These are phyloP conservation scores for Tromatobia lineatoria DNA, from an alignment of 2,888 invertebrate species.

Conservation along the genomic window DNA sequence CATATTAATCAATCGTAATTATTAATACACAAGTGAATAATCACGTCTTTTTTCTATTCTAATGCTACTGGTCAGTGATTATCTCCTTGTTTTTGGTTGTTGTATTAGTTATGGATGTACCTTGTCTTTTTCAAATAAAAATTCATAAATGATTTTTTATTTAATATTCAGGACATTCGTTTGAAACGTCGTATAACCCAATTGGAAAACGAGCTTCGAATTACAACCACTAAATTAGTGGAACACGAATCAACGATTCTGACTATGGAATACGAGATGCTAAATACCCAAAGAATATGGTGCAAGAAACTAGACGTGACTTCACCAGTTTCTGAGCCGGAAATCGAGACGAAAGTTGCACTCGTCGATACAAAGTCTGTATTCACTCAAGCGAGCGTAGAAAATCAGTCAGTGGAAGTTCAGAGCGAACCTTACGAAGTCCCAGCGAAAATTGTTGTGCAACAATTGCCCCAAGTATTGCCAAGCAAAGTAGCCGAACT, in stretches of 20 bases:
- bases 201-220: constrained; percentile 78
- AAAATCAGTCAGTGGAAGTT: constrained; percentile 68
- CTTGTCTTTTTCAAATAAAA: neutral
- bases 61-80: neutral
- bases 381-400: constrained; percentile 69
- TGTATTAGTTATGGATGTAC: neutral
- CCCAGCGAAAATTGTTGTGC: constrained; percentile 31
- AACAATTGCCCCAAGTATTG: constrained; percentile 23
- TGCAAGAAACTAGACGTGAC: constrained; percentile 56
- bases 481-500: constrained; percentile 19
- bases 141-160: constrained; percentile 5
- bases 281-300: constrained; percentile 79
- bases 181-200: constrained; percentile 78
- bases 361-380: constrained; percentile 63
- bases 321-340: constrained; percentile 44
- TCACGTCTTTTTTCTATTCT: no score
- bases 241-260: constrained; percentile 76
- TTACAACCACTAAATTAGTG: constrained; percentile 71
- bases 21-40: no score
- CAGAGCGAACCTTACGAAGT: constrained; percentile 70
- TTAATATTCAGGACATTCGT: constrained; percentile 77
- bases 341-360: constrained; percentile 58
- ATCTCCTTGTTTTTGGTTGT: neutral
- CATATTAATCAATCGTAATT: no score
- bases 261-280: constrained; percentile 78